Evolutionary conservation across 2,888 invertebrate genomes (phyloP).

Genomic region (Ophioninae sp.): DNA sequence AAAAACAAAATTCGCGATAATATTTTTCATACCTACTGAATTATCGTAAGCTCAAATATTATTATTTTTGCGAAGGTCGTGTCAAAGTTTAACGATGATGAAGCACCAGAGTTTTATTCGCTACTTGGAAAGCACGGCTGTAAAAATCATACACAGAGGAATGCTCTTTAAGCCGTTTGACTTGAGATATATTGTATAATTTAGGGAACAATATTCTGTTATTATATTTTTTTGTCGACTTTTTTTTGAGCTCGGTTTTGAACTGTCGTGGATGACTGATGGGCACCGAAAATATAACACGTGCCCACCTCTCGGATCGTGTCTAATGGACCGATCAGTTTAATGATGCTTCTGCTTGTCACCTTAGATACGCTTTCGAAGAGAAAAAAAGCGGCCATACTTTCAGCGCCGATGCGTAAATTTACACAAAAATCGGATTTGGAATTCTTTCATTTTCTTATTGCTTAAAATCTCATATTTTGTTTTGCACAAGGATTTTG

Average conservation of each 20-base stretch:
- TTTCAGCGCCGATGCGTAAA: conserved; percentile 27
- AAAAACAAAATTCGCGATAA: conserved; percentile 9
- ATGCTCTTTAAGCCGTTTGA: background rate
- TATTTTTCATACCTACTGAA: conserved; percentile 31
- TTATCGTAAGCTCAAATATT: conserved; percentile 56
- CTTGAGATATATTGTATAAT: background rate
- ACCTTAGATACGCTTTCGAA: conserved; percentile 38
- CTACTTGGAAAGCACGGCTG: conserved; percentile 1
- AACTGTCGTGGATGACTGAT: background rate
- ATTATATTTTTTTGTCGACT: background rate
- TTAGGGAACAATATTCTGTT: background rate
- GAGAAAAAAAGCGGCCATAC: conserved; percentile 1
- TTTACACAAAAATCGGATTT: too few relatives aligned
- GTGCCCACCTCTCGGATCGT: conserved; percentile 26
- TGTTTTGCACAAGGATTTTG: too few relatives aligned
- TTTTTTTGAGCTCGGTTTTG: background rate
- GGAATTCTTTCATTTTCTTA: too few relatives aligned
- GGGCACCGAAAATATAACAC: conserved; percentile 7
- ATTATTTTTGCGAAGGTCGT: conserved; percentile 41
- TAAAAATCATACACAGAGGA: background rate
- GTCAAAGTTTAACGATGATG: conserved; percentile 32
- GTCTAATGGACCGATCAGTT: conserved; percentile 30
- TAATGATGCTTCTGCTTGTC: conserved; percentile 18
- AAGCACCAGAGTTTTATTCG: conserved; percentile 19
- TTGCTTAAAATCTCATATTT: too few relatives aligned